Percentiles rank a stretch among this genome's conserved stretches.
Evolutionary conservation across 2,888 invertebrate species (phyloP).

Genomic region (Syritta pipiens): DNA sequence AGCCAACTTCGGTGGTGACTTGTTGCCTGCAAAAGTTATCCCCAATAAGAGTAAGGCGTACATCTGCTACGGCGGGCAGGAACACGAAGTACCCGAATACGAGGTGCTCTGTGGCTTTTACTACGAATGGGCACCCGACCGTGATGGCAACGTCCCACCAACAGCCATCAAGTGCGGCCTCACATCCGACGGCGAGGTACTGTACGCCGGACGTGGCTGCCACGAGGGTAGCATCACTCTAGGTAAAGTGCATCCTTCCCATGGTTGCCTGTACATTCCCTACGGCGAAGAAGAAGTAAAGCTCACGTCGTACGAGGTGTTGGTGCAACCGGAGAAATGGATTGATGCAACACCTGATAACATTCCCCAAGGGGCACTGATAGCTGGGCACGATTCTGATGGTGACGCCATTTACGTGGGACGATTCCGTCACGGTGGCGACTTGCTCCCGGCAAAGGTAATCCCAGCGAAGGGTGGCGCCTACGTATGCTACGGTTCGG

Average conservation of each 20-base stretch:
- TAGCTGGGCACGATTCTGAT: constrained; percentile 73
- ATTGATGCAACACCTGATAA: constrained; percentile 71
- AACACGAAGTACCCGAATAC: constrained; percentile 83
- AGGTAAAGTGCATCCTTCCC: constrained; percentile 84
- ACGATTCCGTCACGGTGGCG: constrained; percentile 72
- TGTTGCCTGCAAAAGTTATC: constrained; percentile 83
- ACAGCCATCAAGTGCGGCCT: constrained; percentile 85
- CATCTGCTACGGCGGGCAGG: constrained; percentile 83
- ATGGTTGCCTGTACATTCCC: constrained; percentile 80
- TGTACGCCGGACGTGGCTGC: constrained; percentile 85
- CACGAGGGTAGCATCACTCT: constrained; percentile 85
- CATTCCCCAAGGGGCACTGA: constrained; percentile 73
- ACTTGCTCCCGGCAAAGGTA: constrained; percentile 82
- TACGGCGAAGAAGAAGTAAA: constrained; percentile 79
- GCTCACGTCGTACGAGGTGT: constrained; percentile 79
- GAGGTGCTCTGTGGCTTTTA: constrained; percentile 84
- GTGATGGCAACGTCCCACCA: constrained; percentile 83
- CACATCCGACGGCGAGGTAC: constrained; percentile 83
- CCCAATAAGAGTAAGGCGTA: constrained; percentile 84
- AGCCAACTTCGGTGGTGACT: constrained; percentile 83
- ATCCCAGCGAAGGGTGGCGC: constrained; percentile 81
- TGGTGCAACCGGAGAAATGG: constrained; percentile 74
- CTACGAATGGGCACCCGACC: constrained; percentile 84
- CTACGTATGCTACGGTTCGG: constrained; percentile 80
- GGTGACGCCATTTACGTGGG: constrained; percentile 74